Conservation (phyloP, 2,113 vertebrate species). For the Scomber scombrus region DNA sequence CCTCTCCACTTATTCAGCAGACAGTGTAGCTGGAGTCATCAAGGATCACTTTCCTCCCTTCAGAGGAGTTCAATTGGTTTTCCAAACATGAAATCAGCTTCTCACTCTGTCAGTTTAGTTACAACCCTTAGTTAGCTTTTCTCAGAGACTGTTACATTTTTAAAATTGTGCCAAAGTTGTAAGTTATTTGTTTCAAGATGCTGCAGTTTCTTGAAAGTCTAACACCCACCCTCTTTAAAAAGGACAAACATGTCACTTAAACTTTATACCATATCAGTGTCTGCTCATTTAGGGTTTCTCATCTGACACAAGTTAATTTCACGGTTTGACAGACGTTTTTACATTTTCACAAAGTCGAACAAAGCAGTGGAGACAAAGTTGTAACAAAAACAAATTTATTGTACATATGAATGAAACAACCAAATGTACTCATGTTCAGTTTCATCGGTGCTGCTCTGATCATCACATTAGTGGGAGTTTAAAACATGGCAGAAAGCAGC, state of each 20-base stretch:
- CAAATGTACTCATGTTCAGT: too few species aligned
- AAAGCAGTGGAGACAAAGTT: too few species aligned
- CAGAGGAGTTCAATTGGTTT: background rate
- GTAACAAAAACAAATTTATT: too few species aligned
- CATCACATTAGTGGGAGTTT: too few species aligned
- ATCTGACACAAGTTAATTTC: slow-evolving; percentile 52
- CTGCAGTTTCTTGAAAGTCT: slow-evolving; percentile 18
- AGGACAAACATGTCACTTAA: slow-evolving; percentile 24
- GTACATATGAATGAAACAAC: too few species aligned
- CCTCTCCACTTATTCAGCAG: background rate
- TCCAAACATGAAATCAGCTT: background rate
- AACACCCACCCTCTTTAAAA: background rate
- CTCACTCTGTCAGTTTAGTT: background rate
- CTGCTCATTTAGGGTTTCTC: slow-evolving; percentile 19
- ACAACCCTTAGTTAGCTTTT: background rate
- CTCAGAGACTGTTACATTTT: background rate
- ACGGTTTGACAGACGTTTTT: slow-evolving; percentile 44
- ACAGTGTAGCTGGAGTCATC: background rate
- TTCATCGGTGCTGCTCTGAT: too few species aligned
- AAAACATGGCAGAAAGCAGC: slow-evolving; percentile 48
- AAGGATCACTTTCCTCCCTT: background rate
- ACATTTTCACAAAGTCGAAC: too few species aligned
- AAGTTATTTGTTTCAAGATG: background rate
- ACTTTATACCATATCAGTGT: background rate
- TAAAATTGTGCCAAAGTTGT: background rate